Conservation (phyloP, 1,140 invertebrate species). For the Ridgeia piscesae region DNA sequence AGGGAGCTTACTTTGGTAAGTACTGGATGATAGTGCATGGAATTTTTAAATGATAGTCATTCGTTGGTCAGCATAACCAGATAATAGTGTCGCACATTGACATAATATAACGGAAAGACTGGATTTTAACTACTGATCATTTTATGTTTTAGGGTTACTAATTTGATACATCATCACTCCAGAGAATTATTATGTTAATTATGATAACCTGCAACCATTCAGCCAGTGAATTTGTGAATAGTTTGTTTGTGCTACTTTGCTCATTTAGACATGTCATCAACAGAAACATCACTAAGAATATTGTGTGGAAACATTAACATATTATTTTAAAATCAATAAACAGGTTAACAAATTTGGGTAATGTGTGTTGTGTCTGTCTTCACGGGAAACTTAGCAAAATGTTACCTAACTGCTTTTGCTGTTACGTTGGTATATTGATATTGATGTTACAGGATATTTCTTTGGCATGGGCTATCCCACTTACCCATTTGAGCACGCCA, state of each 20-base stretch:
- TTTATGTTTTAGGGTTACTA: neutral
- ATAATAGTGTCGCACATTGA: neutral
- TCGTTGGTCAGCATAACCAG: neutral
- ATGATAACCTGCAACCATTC: neutral
- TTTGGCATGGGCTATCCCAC: too few relatives aligned
- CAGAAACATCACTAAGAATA: neutral
- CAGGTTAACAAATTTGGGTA: neutral
- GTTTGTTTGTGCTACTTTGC: neutral
- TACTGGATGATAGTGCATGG: neutral
- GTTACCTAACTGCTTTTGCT: neutral
- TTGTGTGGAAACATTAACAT: neutral
- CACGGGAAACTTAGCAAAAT: neutral
- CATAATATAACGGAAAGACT: neutral
- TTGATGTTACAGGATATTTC: too few relatives aligned
- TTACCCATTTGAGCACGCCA: neutral
- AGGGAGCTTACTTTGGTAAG: conserved; percentile 11
- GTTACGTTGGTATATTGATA: too few relatives aligned
- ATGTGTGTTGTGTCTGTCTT: neutral
- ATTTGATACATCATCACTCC: too few relatives aligned
- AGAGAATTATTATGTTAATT: neutral
- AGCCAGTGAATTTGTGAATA: neutral
- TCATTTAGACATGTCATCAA: neutral
- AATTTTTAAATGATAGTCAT: neutral
- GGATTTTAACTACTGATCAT: neutral
- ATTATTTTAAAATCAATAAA: neutral